Base-by-base conservation (phyloP, 2,113 vertebrate genomes). In the Caranx ignobilis region DNA sequence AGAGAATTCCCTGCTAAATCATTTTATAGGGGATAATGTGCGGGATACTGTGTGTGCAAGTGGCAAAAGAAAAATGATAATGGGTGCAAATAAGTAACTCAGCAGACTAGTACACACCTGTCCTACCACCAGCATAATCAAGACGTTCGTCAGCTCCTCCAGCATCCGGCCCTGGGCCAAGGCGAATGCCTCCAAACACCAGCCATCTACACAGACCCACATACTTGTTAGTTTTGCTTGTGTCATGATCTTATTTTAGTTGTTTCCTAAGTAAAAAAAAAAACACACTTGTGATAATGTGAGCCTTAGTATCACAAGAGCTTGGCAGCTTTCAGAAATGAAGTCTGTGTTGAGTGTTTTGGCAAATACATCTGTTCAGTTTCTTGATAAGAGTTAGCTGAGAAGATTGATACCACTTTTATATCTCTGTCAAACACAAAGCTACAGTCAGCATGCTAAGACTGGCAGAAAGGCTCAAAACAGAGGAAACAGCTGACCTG, bases 111-210 rank as follows among this genome's bases (percentile, higher is more conserved):
- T 65, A 84, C 85, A 34, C 37, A 93, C 94, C 45, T 95, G 95
- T 1, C 96, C 97, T 0, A 96, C 95, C 34, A 98, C 94, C 47
- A 99, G 82, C 95, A 99, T 71, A 4, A 97, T 88, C 50, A 98
- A 93, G 37, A 94, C 39, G 0, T 96, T 90, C 0, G 69, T 94
- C 32, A 97, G 84, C 48, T 97, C 95, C 16, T 92, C 90, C 1
- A 96, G 87, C 77, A 95, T 95, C 73, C 95, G 92, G 56, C 94
- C 93, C 87, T 96, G 96, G n/a, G 97, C 95, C 0, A 96, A 88
- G 73, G 91, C 92, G 82, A 98, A 98, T 26, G 96, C 96, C 92
- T 98, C 96, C 16, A 99, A 89, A 65, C 97, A 99, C 97, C 97
- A 98, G 1, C 96, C 96, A 0, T 98, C 97, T 69, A 16, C 19